These are phyloP conservation scores for Noctuana brunneofusca DNA, from an alignment of 2,888 invertebrate genomes.

Conservation along the genomic window DNA sequence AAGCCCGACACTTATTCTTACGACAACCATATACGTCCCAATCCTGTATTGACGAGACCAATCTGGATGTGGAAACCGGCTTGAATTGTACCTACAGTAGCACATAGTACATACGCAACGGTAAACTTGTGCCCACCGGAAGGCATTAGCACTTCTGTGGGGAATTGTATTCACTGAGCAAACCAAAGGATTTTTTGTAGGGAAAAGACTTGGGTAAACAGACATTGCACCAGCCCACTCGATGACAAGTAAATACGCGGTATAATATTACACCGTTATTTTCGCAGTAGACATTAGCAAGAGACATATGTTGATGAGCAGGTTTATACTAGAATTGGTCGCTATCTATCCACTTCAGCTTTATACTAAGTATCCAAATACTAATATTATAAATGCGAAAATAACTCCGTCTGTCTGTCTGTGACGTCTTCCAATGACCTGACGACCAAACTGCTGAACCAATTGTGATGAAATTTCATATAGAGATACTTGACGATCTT, in stretches of 20 bases:
- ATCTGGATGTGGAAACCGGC: slow-evolving; percentile 17
- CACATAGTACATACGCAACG: slow-evolving; percentile 51
- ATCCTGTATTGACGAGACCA: slow-evolving; percentile 14
- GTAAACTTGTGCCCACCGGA: slow-evolving; percentile 64
- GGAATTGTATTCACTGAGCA: slow-evolving; percentile 2
- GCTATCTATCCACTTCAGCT: not conserved
- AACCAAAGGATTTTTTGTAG: slow-evolving; percentile 3
- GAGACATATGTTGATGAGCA: not conserved
- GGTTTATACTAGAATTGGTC: not conserved
- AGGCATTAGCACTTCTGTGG: slow-evolving; percentile 44
- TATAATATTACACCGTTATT: not conserved
- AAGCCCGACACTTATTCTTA: not conserved
- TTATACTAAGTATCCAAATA: not conserved
- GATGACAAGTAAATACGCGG: not conserved
- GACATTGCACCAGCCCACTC: not conserved
- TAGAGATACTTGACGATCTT: too few relatives aligned
- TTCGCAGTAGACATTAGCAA: not conserved
- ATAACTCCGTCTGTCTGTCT: too few relatives aligned
- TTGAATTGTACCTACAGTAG: slow-evolving; percentile 32
- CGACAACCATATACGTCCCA: slow-evolving; percentile 13
- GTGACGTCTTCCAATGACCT: too few relatives aligned
- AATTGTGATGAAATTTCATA: too few relatives aligned
- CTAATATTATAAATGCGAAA: too few relatives aligned
- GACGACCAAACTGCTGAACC: too few relatives aligned
- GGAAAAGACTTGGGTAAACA: not conserved